These are phyloP conservation scores for Melinopterus prodromus DNA, from an alignment of 2,888 invertebrate species.

Conservation along the genomic window DNA sequence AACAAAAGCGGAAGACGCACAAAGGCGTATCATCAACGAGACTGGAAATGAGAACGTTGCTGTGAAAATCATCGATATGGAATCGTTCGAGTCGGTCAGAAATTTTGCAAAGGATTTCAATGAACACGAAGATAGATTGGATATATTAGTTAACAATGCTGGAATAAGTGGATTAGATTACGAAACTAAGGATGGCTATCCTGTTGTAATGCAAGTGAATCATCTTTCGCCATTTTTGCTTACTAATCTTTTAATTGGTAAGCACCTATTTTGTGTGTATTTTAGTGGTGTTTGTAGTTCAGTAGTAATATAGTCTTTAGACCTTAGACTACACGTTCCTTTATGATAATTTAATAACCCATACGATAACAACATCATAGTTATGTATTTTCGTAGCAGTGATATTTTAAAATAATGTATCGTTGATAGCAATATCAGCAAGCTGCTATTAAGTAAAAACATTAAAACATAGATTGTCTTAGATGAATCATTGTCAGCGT, in stretches of 20 bases:
- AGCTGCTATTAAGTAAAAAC: no score
- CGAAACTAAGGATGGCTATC: constrained; percentile 69
- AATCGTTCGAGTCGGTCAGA: constrained; percentile 65
- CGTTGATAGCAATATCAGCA: no score
- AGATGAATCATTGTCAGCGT: no score
- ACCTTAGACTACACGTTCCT: no score
- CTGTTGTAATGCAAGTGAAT: constrained; percentile 61
- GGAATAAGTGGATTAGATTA: constrained; percentile 51
- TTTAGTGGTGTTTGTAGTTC: no score
- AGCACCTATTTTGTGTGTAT: neutral
- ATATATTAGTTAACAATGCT: constrained; percentile 66
- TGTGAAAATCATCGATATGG: constrained; percentile 62
- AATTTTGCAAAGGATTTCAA: constrained; percentile 69
- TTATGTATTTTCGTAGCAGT: no score
- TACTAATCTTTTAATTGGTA: constrained; percentile 63
- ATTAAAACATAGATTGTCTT: no score
- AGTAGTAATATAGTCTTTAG: no score
- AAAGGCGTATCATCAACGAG: constrained; percentile 47
- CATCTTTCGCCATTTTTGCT: constrained; percentile 63
- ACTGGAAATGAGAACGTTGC: constrained; percentile 54
- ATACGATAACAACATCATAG: no score
- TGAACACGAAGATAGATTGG: constrained; percentile 63
- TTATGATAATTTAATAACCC: no score
- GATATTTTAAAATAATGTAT: no score
- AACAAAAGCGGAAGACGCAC: constrained; percentile 36